Base-by-base conservation (phyloP, 2,797 vertebrate genomes). In the Adelosebastes latens region DNA sequence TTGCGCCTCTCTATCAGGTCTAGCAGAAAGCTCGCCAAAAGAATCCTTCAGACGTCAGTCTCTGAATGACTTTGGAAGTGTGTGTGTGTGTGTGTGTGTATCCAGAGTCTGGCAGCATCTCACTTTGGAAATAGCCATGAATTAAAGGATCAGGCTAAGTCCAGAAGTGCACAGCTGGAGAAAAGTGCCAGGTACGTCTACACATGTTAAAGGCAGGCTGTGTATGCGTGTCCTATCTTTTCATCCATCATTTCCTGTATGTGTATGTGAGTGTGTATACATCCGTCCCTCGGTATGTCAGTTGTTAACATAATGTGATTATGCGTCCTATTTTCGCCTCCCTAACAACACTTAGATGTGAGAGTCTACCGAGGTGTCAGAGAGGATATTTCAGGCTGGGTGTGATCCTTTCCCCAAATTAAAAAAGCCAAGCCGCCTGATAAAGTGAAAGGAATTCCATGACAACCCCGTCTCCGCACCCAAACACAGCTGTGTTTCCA, bases 281-380 rank as follows among this genome's bases (percentile, higher is more conserved):
- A 67, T 82, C 22, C 13, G 3, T 82, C 82, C 59, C 73, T 80
- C 32, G 2, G 63, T 70, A n/a, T 90, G 90, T 87, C 91, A 91
- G 70, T 59, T 91, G 90, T 88, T 87, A 92, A 93, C 87, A 86
- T 92, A 88, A 93, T 89, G 91, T 89, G 91, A 93, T 92, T 90
- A 88, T 81, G 74, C 22, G 34, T 93, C 89, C 92, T 88, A 90
- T 94, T 94, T 93, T 89, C 49, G 25, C 88, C 82, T 91, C 68
- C 70, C 83, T 68, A 93, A 89, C 91, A 92, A 93, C 92, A 93
- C 94, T 89, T 87, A 62, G 70, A 87, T 85, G 92, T 70, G 89
- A 81, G 82, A 83, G 85, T 88, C 89, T 88, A 77, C 75, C 72
- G 59, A 90, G 82, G 91, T 93, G 92, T 90, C 91, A 79, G 69